Evolutionary conservation across 2,888 invertebrate genomes (phyloP), one percentile per base, ranked within the genome.

Genomic region (Nemurella pictetii): DNA sequence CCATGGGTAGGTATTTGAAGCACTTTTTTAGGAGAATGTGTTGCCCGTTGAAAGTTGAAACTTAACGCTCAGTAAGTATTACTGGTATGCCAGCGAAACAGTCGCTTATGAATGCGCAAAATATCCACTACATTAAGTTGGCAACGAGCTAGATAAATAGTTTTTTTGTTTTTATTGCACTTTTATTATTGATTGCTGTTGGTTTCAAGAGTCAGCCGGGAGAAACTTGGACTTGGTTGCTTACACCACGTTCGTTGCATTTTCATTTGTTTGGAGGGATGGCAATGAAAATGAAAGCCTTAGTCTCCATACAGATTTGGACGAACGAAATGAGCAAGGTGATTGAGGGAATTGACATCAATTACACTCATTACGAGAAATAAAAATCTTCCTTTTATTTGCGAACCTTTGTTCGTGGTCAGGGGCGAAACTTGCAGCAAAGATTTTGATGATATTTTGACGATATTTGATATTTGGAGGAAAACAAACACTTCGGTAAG

Each of bases 121-220:
- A 75, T 75, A 9, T 75, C 75, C 75, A 75, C 75, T 75, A 75
- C 75, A 75, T 75, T 75, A 3, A 75, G 25, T 75, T 75, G 75
- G 75, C 75, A 4, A 75, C 15, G 75, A 27, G 26, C 28, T 26
- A 55, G 55, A 55, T 55, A 55, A 55, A 55, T 55, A 55, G 55
- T 2, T 55, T 20, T n/a, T 55, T 55, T 55, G 55, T 55, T 55
- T 55, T 55, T 55, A 55, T 55, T 20, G 55, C 55, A 55, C 55
- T 55, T 35, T 35, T 55, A 55, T 55, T 55, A 55, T 55, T 55
- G 55, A 55, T 55, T 55, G 3, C 9, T 12, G 55, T 55, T 55
- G 55, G 55, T 20, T 20, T 55, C 1, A 12, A 55, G 20, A 12
- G 55, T 55, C 12, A 20, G 55, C 20, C 20, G 1, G 20, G 55